Base-by-base conservation (phyloP, 2,888 invertebrate genomes). In the Girardia tigrina region DNA sequence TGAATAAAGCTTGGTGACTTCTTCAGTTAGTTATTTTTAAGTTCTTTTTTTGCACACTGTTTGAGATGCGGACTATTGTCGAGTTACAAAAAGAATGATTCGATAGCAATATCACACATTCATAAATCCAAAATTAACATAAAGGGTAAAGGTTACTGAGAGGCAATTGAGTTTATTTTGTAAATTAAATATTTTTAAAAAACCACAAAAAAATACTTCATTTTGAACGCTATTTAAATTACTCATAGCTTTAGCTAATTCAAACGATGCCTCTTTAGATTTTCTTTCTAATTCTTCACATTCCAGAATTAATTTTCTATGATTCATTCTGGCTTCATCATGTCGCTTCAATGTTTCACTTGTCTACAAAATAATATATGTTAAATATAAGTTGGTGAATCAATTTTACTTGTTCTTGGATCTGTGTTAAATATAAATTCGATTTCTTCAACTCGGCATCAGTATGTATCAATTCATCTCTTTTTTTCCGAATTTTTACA, bases 361-460 rank as follows among this genome's bases (percentile, higher is more conserved):
- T 56, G 56, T 56, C 56, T 56, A 56, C 4, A 8, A 12, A 8
- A 6, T 23, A 56, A 12, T 20, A 56, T 4, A 56, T 56, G 8
- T 20, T 2, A 12, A 8, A 56, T 4, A 12, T 20, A 6, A n/a
- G n/a, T 8, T n/a, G n/a, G 4, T 56, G n/a, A n/a, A n/a, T n/a
- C n/a, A 56, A 56, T 56, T 12, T 56, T 56, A 56, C 56, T n/a
- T 56, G 56, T 56, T 56, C 56, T 56, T 56, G 56, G n/a, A 56
- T 16, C 23, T 56, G 56, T 2, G n/a, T 56, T 12, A 56, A 56
- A 16, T 56, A 56, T 56, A 56, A 12, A 20, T 23, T 56, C n/a
- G 8, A 56, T 20, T 56, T 56, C n/a, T 56, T 56, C n/a, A 56
- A 56, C 23, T 56, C 56, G 56, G 4, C 23, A 2, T 56, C 56